Percentiles rank a stretch among this genome's conserved stretches.
phyloP scores from a whole-genome alignment of 1,140 invertebrate genomes.

The Ruditapes philippinarum region DNA sequence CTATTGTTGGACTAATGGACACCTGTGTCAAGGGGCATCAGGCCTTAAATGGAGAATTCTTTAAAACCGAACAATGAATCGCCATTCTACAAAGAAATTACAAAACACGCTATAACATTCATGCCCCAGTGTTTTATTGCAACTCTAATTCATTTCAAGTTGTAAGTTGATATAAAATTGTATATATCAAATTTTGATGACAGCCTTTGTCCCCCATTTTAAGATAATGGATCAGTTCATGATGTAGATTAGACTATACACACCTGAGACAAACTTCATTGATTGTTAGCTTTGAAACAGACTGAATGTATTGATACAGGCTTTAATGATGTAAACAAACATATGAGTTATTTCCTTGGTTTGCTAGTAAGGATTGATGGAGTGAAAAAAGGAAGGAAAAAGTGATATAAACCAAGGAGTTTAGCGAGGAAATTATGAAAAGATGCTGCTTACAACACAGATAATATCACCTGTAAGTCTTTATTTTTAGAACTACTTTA shows the following conservation, averaged over 20 bases:
- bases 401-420: not conserved
- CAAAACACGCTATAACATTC: slow-evolving; percentile 27
- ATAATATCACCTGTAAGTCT: slow-evolving; percentile 48
- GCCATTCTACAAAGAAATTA: not conserved
- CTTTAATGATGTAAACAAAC: slow-evolving; percentile 49
- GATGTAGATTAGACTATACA: slow-evolving; percentile 44
- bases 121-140: not conserved
- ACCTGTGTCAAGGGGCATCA: not conserved
- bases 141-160: slow-evolving; percentile 57
- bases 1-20: slow-evolving; percentile 22
- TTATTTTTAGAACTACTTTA: not conserved
- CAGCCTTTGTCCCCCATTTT: slow-evolving; percentile 49
- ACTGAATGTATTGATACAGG: slow-evolving; percentile 20
- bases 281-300: slow-evolving; percentile 47
- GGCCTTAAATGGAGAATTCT: not conserved
- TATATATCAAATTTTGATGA: slow-evolving; percentile 32
- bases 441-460: slow-evolving; percentile 41
- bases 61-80: not conserved
- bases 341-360: slow-evolving; percentile 14
- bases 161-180: slow-evolving; percentile 59
- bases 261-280: slow-evolving; percentile 58
- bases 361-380: not conserved
- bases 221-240: slow-evolving; percentile 56
- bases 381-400: not conserved
- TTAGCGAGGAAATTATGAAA: not conserved